Evolutionary conservation across 2,888 invertebrate genomes (phyloP).

Genomic region (Cylloceria caligata): DNA sequence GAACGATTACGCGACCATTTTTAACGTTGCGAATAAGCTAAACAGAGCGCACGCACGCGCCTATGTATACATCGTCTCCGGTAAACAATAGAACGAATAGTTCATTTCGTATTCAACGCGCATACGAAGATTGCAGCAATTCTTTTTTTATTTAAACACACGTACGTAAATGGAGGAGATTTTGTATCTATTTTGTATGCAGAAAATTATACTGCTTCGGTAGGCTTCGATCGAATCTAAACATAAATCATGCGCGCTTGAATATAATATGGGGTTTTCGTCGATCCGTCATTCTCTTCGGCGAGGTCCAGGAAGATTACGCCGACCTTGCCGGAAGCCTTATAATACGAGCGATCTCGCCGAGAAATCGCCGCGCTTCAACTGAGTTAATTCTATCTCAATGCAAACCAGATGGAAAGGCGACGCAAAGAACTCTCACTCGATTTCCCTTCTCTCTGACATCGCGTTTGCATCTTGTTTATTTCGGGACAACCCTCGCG

Average conservation of each 20-base stretch:
- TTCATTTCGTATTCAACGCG: slow-evolving; percentile 41
- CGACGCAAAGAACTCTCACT: slow-evolving; percentile 14
- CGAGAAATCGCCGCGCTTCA: slow-evolving; percentile 55
- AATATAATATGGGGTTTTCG: slow-evolving; percentile 4
- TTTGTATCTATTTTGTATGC: not conserved
- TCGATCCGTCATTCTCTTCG: slow-evolving; percentile 51
- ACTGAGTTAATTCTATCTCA: slow-evolving; percentile 69
- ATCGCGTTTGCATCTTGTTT: not conserved
- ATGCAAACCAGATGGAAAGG: slow-evolving; percentile 67
- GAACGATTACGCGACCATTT: slow-evolving; percentile 44
- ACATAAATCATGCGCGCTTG: not conserved
- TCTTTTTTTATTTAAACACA: slow-evolving; percentile 6
- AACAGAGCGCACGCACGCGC: not conserved
- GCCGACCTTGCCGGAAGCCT: slow-evolving; percentile 60
- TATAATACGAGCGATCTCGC: slow-evolving; percentile 54
- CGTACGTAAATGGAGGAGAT: not conserved
- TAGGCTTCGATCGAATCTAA: not conserved
- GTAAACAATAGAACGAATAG: slow-evolving; percentile 21
- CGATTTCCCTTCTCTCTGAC: slow-evolving; percentile 24
- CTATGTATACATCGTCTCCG: slow-evolving; percentile 9
- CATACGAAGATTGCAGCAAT: slow-evolving; percentile 34
- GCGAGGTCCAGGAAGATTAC: slow-evolving; percentile 47
- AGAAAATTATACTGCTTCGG: not conserved
- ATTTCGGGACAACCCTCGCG: slow-evolving; percentile 33
- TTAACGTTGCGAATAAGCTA: slow-evolving; percentile 22